A percentile compares a stretch with the other conserved stretches of the same genome.
Evolutionary conservation across 1,140 invertebrate genomes (phyloP).

Genomic region (Chelonus insularis): DNA sequence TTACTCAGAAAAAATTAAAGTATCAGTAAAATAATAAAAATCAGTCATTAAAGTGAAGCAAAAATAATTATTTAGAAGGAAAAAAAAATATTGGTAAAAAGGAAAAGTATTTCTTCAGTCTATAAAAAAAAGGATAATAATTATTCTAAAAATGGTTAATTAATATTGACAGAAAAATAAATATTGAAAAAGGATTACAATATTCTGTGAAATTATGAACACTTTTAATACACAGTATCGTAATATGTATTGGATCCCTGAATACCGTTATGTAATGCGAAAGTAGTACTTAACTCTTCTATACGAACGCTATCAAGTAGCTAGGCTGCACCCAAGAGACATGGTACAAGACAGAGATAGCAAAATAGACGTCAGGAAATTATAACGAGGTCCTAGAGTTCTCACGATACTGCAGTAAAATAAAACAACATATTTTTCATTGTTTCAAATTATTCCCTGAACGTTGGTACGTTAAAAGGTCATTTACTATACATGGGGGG

Average conservation of each 20-base stretch:
- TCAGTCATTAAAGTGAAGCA: no score
- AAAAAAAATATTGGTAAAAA: no score
- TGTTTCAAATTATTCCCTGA: not conserved
- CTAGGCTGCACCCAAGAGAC: not conserved
- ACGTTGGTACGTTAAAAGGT: no score
- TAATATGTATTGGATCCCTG: constrained; percentile 18
- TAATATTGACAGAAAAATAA: no score
- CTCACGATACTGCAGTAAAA: constrained; percentile 17
- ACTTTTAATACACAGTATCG: constrained; percentile 20
- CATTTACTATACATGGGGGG: no score
- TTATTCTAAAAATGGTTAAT: no score
- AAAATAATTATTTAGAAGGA: no score
- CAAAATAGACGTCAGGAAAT: constrained; percentile 2
- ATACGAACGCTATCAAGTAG: not conserved
- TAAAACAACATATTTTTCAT: not conserved
- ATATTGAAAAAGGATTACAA: not conserved
- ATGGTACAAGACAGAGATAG: not conserved
- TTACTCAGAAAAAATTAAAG: no score
- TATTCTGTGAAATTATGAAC: not conserved
- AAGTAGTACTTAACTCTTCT: constrained; percentile 19
- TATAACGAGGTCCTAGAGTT: constrained; percentile 20
- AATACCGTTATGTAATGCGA: constrained; percentile 26
- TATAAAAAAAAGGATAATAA: no score
- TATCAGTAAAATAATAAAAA: no score
- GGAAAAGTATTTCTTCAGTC: no score